Conservation (phyloP, 2,888 invertebrate genomes). For the Lepidochitona cinerea region DNA sequence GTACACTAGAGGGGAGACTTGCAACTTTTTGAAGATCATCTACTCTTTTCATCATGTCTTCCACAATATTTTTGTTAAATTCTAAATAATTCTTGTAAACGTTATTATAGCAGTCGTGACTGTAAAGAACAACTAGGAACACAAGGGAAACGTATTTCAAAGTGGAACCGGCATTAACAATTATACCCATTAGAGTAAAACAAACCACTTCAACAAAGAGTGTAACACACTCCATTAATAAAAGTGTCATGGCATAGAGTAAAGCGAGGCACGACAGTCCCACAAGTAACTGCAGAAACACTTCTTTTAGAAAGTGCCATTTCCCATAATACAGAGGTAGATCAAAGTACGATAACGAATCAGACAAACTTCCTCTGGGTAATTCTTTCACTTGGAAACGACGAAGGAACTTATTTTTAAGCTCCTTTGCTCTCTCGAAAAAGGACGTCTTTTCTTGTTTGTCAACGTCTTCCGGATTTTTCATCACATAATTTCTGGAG, state of each 20-base stretch:
- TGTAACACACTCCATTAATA: constrained; percentile 62
- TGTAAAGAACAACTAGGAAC: constrained; percentile 63
- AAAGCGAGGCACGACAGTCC: constrained; percentile 49
- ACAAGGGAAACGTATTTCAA: constrained; percentile 64
- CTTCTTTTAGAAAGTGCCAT: neutral
- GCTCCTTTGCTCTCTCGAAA: constrained; percentile 14
- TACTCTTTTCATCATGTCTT: constrained; percentile 60
- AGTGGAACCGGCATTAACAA: constrained; percentile 63
- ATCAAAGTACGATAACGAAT: neutral
- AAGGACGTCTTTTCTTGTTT: neutral
- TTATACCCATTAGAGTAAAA: constrained; percentile 68
- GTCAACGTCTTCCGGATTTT: neutral
- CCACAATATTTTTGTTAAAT: constrained; percentile 64
- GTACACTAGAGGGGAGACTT: constrained; percentile 55
- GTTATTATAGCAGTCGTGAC: constrained; percentile 68
- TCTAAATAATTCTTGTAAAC: constrained; percentile 67
- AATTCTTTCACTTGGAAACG: constrained; percentile 18
- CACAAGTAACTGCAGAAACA: constrained; percentile 37
- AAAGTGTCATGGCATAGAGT: constrained; percentile 50
- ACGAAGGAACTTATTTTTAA: neutral
- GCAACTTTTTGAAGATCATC: constrained; percentile 63
- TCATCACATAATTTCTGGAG: constrained; percentile 42
- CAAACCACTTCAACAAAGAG: constrained; percentile 61
- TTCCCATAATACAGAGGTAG: neutral
- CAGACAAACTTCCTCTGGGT: constrained; percentile 27